Conservation (phyloP, 2,113 vertebrate species). For the Indicator indicator region DNA sequence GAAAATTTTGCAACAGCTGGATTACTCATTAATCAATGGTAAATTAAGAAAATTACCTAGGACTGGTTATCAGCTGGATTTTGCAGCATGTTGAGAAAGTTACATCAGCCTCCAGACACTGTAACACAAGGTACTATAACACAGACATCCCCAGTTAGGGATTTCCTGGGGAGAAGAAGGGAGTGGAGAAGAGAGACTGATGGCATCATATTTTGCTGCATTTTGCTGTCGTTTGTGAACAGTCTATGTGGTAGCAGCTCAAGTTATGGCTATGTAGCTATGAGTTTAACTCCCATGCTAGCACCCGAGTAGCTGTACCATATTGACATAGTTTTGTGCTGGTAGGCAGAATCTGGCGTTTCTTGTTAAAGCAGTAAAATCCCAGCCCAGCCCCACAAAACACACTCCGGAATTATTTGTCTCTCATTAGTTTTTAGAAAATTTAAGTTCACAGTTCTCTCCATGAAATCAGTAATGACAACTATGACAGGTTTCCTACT, state of each 20-base stretch:
- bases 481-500: not conserved
- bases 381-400: not conserved
- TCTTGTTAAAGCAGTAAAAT: not conserved
- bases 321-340: not conserved
- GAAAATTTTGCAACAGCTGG: conserved; percentile 69
- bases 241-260: not conserved
- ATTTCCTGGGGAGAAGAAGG: conserved; percentile 2
- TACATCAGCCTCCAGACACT: conserved; percentile 9
- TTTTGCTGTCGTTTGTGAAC: not conserved
- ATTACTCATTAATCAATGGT: conserved; percentile 66
- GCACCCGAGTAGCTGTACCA: not conserved
- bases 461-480: not conserved
- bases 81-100: conserved; percentile 39
- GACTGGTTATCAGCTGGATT: conserved; percentile 48
- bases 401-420: not conserved
- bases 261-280: not conserved
- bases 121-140: conserved; percentile 6
- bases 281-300: not conserved
- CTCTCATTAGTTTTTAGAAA: not conserved
- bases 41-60: conserved; percentile 54
- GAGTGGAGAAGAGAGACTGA: not conserved
- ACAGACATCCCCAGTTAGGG: not conserved
- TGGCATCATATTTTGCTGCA: not conserved
- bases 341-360: conserved; percentile 23
- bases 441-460: not conserved